phyloP scores from a whole-genome alignment of 2,113 vertebrate species.

The Tylochromis polylepis region DNA sequence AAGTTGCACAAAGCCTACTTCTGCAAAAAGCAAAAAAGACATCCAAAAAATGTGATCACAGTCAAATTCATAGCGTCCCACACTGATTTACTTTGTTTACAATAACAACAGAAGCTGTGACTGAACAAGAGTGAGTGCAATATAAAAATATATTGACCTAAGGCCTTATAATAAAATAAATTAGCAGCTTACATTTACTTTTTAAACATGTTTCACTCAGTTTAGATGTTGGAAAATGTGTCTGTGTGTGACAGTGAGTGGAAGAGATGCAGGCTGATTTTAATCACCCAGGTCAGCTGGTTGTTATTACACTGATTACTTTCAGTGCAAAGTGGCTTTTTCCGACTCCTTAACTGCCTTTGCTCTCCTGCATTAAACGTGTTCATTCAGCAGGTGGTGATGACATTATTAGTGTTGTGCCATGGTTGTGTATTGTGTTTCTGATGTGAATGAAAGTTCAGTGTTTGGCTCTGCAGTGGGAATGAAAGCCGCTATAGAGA shows the following conservation, averaged over 20 bases:
- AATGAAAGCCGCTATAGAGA: constrained; percentile 42
- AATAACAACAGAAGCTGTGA: neutral
- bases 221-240: neutral
- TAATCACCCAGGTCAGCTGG: neutral
- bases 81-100: neutral
- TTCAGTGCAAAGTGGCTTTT: constrained; percentile 13
- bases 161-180: neutral
- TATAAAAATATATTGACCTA: neutral
- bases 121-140: neutral
- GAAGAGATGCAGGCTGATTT: neutral
- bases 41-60: neutral
- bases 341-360: neutral
- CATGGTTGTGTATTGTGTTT: constrained; percentile 27
- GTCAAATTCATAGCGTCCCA: neutral
- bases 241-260: neutral
- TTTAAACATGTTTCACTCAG: neutral
- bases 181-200: neutral
- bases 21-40: neutral
- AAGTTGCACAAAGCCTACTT: neutral
- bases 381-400: constrained; percentile 27
- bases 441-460: constrained; percentile 33
- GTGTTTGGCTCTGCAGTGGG: constrained; percentile 31
- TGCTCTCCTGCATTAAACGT: neutral
- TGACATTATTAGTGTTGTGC: neutral
- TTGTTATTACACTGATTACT: constrained; percentile 14